Percentiles rank a stretch among this genome's conserved stretches.
phyloP scores from a whole-genome alignment of 2,888 invertebrate genomes.

The Pharmacophagus antenor region DNA sequence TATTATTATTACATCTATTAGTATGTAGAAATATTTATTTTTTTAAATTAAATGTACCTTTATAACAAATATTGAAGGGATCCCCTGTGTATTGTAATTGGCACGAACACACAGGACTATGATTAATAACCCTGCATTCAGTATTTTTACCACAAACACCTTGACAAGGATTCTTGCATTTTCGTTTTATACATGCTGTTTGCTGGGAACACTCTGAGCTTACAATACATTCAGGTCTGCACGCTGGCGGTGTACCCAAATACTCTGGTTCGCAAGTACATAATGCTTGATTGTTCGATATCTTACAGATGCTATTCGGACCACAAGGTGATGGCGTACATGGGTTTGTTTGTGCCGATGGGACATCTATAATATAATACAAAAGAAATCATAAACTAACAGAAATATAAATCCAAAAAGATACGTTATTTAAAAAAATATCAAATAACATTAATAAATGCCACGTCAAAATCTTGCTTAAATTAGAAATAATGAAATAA shows the following conservation, averaged over 20 bases:
- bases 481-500: not conserved
- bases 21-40: constrained; percentile 7
- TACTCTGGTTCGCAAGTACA: constrained; percentile 86
- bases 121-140: constrained; percentile 86
- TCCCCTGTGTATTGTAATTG: constrained; percentile 82
- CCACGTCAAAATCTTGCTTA: not conserved
- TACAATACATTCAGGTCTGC: constrained; percentile 84
- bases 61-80: constrained; percentile 84
- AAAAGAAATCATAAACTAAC: too few relatives aligned
- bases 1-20: not conserved
- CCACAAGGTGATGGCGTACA: constrained; percentile 90
- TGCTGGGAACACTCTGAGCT: constrained; percentile 84
- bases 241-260: constrained; percentile 84
- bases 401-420: too few relatives aligned
- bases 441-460: not conserved
- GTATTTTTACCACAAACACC: constrained; percentile 85
- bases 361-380: constrained; percentile 50
- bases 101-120: constrained; percentile 87
- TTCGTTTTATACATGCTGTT: constrained; percentile 84
- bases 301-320: constrained; percentile 87
- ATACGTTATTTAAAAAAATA: too few relatives aligned
- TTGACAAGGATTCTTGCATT: constrained; percentile 85
- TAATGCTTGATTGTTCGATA: constrained; percentile 84
- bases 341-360: constrained; percentile 74
- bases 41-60: constrained; percentile 69